Evolutionary conservation across 2,113 vertebrate species (phyloP), one percentile per base, ranked within the genome.

Genomic region (Machaerirhynchus nigripectus): DNA sequence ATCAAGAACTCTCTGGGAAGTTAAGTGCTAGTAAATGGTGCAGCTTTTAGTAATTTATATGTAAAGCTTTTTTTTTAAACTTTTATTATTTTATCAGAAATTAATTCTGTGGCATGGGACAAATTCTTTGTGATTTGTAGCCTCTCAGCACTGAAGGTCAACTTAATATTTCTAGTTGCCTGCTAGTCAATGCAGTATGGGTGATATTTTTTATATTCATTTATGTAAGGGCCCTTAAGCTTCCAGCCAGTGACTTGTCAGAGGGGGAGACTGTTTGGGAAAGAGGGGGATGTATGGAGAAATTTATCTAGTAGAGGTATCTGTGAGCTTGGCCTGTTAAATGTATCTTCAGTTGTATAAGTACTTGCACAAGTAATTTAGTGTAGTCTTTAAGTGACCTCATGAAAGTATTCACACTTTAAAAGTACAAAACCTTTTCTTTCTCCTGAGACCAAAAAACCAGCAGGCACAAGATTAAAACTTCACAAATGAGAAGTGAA

Each of bases 391-490:
- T 82, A 93, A 87, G 76, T 90, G 87, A 96, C 90, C 93, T 96
- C 85, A 37, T 93, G 93, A 87, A 96, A 93, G 84, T 96, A 96
- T 85, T 96, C 95, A 96, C 92, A 77, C 78, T 96, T 94, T n/a
- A 64, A 91, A 93, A 93, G 77, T 89, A 93, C 87, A 93, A 96
- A 97, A 92, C 91, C 89, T 95, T 93, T 92, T 88, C 57, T 80
- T 94, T 93, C 96, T 96, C 90, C 40, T 80, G 95, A 96, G 96
- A 96, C 89, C 67, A 40, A 91, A 96, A 93, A 87, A 90, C 1
- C 94, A 96, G 90, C 84, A 96, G 84, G 91, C 75, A 88, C 89
- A 88, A 89, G 92, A 93, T 96, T 96, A 95, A 96, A 96, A 93
- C 69, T 90, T 92, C 73, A 46, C 76, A 89, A 69, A 92, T 89